phyloP scores from a whole-genome alignment of 53 echinoderm and acorn worm species.

The Astropecten irregularis region DNA sequence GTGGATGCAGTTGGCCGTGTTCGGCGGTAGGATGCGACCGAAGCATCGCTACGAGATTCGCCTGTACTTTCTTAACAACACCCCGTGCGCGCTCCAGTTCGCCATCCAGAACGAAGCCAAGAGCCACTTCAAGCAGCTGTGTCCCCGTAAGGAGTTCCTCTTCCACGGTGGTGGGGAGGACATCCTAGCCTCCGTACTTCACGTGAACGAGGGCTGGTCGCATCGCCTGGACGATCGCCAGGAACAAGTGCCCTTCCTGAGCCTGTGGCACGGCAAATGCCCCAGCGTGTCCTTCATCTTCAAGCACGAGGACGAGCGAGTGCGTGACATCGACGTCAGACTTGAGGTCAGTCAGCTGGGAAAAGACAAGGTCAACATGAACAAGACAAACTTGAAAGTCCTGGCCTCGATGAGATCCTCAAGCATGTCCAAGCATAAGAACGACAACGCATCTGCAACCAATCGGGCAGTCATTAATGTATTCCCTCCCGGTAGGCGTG shows the following conservation, averaged over 20 bases:
- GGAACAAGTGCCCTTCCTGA: constrained; percentile 71
- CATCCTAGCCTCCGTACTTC: constrained; percentile 60
- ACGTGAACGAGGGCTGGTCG: constrained; percentile 84
- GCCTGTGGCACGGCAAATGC: constrained; percentile 90
- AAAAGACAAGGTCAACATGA: background rate
- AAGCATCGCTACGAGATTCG: constrained; percentile 75
- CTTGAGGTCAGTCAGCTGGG: constrained; percentile 60
- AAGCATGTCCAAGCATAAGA: background rate
- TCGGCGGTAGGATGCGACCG: constrained; percentile 63
- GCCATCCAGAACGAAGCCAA: constrained; percentile 81
- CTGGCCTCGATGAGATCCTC: constrained; percentile 46
- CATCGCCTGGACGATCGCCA: constrained; percentile 54
- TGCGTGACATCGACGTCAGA: constrained; percentile 69
- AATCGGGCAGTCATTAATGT: constrained; percentile 22
- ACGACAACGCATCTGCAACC: background rate
- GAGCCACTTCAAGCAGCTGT: constrained; percentile 59
- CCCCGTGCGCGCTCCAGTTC: constrained; percentile 94
- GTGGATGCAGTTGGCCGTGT: constrained; percentile 91
- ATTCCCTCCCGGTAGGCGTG: background rate
- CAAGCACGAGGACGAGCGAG: constrained; percentile 71
- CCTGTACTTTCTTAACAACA: constrained; percentile 87
- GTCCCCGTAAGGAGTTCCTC: constrained; percentile 74
- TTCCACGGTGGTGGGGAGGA: constrained; percentile 65
- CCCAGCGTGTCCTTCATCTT: constrained; percentile 82
- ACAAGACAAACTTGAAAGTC: constrained; percentile 59